These are phyloP conservation scores for Eptatretus atami DNA, from an alignment of 2,797 vertebrate genomes.

Conservation along the genomic window DNA sequence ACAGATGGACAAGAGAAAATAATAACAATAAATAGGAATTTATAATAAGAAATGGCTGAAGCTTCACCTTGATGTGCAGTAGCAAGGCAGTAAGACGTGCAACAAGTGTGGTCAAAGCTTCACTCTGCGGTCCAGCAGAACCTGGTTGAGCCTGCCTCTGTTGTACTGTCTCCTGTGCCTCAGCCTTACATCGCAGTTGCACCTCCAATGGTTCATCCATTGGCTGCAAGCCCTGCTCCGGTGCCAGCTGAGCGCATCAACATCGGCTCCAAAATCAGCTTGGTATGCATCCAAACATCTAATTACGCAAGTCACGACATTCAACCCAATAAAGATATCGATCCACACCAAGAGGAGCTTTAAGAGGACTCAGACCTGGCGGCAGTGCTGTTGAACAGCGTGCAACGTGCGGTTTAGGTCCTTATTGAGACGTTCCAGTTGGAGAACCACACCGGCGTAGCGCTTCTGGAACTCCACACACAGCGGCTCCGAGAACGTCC, in stretches of 20 bases:
- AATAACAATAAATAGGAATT: neutral
- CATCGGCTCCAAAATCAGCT: neutral
- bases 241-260: constrained; percentile 31
- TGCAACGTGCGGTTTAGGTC: constrained; percentile 87
- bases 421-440: constrained; percentile 85
- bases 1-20: neutral
- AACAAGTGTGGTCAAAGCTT: constrained; percentile 51
- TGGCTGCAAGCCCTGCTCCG: constrained; percentile 71
- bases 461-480: constrained; percentile 67
- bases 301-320: neutral
- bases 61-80: constrained; percentile 63
- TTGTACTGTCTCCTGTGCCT: constrained; percentile 61
- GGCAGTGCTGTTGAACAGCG: constrained; percentile 82
- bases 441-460: constrained; percentile 69
- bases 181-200: constrained; percentile 50
- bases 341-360: too few relatives aligned
- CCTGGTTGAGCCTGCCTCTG: constrained; percentile 20
- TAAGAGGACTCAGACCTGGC: constrained; percentile 25
- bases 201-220: constrained; percentile 64
- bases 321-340: neutral
- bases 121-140: constrained; percentile 34
- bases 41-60: neutral
- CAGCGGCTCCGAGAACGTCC: constrained; percentile 70
- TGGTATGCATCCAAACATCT: neutral
- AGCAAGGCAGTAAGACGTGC: constrained; percentile 67